A percentile compares a stretch with the other conserved stretches of the same genome.
Conservation (phyloP, 2,113 vertebrate genomes). For the Larimichthys polyactis region DNA sequence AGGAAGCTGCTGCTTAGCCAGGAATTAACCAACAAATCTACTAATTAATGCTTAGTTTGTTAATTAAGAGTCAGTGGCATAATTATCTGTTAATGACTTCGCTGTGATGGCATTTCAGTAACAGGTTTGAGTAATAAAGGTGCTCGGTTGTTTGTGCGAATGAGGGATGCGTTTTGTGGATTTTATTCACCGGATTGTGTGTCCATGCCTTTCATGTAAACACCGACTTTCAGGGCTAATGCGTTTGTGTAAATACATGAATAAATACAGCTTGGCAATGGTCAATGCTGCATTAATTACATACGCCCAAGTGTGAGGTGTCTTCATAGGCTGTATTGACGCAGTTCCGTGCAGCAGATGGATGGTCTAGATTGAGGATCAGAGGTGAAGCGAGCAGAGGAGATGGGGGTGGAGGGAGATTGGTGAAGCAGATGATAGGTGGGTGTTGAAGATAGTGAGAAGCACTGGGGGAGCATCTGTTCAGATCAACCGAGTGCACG, state of each 20-base stretch:
- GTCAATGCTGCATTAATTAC: conserved; percentile 65
- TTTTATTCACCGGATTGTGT: conserved; percentile 18
- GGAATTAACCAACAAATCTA: conserved; percentile 56
- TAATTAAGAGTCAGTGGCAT: conserved; percentile 61
- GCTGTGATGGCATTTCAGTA: conserved; percentile 51
- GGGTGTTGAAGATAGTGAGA: conserved; percentile 75
- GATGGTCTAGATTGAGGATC: conserved; percentile 64
- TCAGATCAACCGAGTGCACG: conserved; percentile 59
- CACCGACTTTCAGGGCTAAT: conserved; percentile 47
- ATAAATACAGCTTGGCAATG: conserved; percentile 64
- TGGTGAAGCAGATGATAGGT: conserved; percentile 79
- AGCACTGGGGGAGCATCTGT: conserved; percentile 75
- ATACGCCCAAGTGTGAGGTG: conserved; percentile 38
- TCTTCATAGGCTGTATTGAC: conserved; percentile 44
- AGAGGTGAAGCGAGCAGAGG: conserved; percentile 74
- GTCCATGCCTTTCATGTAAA: conserved; percentile 33
- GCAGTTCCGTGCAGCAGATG: conserved; percentile 74
- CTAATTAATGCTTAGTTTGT: conserved; percentile 62
- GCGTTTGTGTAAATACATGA: conserved; percentile 57
- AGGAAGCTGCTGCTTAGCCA: conserved; percentile 45
- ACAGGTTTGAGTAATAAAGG: conserved; percentile 47
- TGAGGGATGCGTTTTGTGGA: neutral
- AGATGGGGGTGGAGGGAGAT: conserved; percentile 71
- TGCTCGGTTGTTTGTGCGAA: conserved; percentile 17
- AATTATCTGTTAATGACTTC: conserved; percentile 59